Evolutionary conservation across 2,888 invertebrate species (phyloP).

Genomic region (Eledone cirrhosa): DNA sequence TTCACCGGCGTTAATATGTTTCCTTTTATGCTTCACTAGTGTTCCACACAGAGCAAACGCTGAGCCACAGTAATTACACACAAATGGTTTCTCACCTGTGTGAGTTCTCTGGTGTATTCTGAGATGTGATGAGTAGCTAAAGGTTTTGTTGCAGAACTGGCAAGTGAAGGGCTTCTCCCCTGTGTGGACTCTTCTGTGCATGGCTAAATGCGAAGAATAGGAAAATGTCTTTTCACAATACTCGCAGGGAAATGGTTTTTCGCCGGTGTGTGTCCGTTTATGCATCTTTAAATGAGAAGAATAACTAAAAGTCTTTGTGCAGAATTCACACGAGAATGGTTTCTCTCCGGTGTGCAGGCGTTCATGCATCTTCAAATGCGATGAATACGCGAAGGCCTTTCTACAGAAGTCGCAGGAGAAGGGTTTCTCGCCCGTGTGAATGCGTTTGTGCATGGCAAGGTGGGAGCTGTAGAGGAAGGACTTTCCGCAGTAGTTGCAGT

Average conservation of each 20-base stretch:
- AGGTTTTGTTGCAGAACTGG: slow-evolving; percentile 18
- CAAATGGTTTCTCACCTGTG: slow-evolving; percentile 20
- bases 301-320: neutral
- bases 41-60: slow-evolving; percentile 22
- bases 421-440: slow-evolving; percentile 13
- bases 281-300: slow-evolving; percentile 19
- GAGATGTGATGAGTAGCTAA: slow-evolving; percentile 12
- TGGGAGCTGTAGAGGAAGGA: slow-evolving; percentile 17
- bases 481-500: slow-evolving; percentile 24
- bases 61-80: slow-evolving; percentile 10
- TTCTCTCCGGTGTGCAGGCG: slow-evolving; percentile 13
- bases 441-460: slow-evolving; percentile 14
- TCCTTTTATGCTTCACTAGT: slow-evolving; percentile 4
- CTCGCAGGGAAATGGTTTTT: neutral
- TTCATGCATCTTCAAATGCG: slow-evolving; percentile 17
- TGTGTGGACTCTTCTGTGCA: slow-evolving; percentile 15
- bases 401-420: slow-evolving; percentile 16
- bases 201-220: slow-evolving; percentile 8
- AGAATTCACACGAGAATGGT: neutral
- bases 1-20: neutral
- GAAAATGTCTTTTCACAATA: slow-evolving; percentile 12
- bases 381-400: slow-evolving; percentile 12
- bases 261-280: slow-evolving; percentile 11
- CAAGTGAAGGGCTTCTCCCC: slow-evolving; percentile 21
- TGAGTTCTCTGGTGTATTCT: slow-evolving; percentile 23